These are phyloP conservation scores for Euplexia lucipara DNA, from an alignment of 2,888 invertebrate genomes.

Conservation along the genomic window DNA sequence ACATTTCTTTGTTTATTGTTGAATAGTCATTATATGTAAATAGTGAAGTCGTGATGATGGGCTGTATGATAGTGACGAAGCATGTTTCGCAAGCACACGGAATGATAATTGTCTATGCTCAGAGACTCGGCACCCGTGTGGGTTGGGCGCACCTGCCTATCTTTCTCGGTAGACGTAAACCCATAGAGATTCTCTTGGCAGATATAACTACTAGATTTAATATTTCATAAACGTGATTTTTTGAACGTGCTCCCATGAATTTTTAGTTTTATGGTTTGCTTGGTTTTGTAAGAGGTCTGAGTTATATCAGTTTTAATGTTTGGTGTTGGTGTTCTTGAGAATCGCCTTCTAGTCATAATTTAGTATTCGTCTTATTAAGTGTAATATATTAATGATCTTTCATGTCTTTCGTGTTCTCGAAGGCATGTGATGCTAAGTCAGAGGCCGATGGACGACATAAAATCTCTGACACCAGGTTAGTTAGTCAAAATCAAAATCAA, in stretches of 20 bases:
- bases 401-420: no score
- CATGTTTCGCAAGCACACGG: conserved; percentile 88
- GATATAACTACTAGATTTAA: conserved; percentile 86
- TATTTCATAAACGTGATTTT: conserved; percentile 90
- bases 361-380: no score
- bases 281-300: neutral
- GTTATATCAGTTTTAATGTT: neutral
- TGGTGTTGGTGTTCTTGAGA: neutral
- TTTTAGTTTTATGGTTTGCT: conserved; percentile 64
- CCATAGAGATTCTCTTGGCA: conserved; percentile 73
- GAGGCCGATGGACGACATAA: no score
- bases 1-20: conserved; percentile 88
- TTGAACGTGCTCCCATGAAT: conserved; percentile 81
- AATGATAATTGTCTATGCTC: conserved; percentile 87
- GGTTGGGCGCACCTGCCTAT: conserved; percentile 82
- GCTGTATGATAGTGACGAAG: conserved; percentile 87
- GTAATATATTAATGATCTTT: no score
- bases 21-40: conserved; percentile 91
- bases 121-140: conserved; percentile 68
- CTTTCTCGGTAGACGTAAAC: conserved; percentile 78
- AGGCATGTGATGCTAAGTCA: no score
- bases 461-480: no score
- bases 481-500: no score
- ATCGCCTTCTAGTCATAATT: no score
- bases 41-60: conserved; percentile 90